Evolutionary conservation across 2,113 vertebrate species (phyloP).

Genomic region (Mionectes macconnelli): DNA sequence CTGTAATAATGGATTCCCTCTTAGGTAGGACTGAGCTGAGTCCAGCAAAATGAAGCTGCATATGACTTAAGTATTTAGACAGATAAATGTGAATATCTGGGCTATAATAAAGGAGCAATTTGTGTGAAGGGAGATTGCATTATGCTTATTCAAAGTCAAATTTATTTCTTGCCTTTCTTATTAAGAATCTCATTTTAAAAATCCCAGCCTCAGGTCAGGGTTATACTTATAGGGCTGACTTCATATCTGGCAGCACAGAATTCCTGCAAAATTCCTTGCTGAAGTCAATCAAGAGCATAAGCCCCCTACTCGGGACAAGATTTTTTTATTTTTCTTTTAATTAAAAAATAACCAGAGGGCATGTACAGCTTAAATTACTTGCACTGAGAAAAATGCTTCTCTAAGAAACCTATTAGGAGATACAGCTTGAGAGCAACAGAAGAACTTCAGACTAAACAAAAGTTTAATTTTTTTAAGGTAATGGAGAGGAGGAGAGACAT

Average conservation of each 20-base stretch:
- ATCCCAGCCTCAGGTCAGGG: constrained; percentile 29
- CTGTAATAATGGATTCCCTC: neutral
- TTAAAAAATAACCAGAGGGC: constrained; percentile 35
- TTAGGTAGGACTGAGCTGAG: neutral
- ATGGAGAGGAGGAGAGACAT: neutral
- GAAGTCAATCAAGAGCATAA: constrained; percentile 8
- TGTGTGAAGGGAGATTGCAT: constrained; percentile 43
- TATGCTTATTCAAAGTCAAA: constrained; percentile 52
- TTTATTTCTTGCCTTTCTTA: constrained; percentile 31
- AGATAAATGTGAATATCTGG: constrained; percentile 30
- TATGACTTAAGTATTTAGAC: neutral
- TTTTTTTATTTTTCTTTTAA: constrained; percentile 38
- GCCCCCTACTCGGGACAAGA: neutral
- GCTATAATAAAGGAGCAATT: constrained; percentile 26
- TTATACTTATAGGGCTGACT: constrained; percentile 25
- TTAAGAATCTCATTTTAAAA: constrained; percentile 40
- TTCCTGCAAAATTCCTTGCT: constrained; percentile 2
- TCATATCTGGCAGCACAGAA: neutral
- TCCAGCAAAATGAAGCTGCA: neutral
- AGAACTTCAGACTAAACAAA: constrained; percentile 38
- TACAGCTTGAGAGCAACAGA: constrained; percentile 30
- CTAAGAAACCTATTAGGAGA: constrained; percentile 53
- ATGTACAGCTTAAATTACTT: neutral
- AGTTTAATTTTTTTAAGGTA: constrained; percentile 13
- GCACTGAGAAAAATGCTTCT: constrained; percentile 18